phyloP scores from a whole-genome alignment of 2,797 vertebrate species.

The Mormyrops boulengeri region DNA sequence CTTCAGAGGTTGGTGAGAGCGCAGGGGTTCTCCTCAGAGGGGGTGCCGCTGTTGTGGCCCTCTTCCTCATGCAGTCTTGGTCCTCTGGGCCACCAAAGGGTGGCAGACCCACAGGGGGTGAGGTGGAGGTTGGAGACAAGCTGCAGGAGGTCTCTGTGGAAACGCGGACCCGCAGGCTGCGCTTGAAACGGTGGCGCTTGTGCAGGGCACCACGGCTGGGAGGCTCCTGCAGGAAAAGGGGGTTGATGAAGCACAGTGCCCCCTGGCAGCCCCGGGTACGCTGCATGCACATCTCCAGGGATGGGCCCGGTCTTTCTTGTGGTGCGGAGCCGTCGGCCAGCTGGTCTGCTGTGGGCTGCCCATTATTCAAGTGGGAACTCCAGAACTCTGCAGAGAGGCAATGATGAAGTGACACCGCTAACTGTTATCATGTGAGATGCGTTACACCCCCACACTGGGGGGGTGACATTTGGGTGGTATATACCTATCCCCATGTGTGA shows the following conservation, averaged over 20 bases:
- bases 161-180: constrained; percentile 76
- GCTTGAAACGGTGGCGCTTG: constrained; percentile 76
- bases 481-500: constrained; percentile 82
- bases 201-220: constrained; percentile 61
- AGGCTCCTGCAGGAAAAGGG: constrained; percentile 61
- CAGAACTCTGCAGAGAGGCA: constrained; percentile 71
- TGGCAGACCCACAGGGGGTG: constrained; percentile 42
- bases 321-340: constrained; percentile 15
- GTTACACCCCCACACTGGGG: not conserved
- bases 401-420: not conserved
- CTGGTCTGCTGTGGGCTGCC: constrained; percentile 27
- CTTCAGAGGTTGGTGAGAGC: constrained; percentile 58
- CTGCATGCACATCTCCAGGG: constrained; percentile 35
- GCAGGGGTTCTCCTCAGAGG: constrained; percentile 62
- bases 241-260: constrained; percentile 75
- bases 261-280: constrained; percentile 44
- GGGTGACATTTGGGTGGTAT: not conserved
- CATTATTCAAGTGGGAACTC: constrained; percentile 60
- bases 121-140: constrained; percentile 68
- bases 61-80: constrained; percentile 49
- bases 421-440: not conserved
- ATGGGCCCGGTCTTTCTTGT: constrained; percentile 21
- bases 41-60: constrained; percentile 49
- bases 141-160: constrained; percentile 79
- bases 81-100: constrained; percentile 39